Conservation (phyloP, 2,797 vertebrate species). For the Xenentodon cancila region DNA sequence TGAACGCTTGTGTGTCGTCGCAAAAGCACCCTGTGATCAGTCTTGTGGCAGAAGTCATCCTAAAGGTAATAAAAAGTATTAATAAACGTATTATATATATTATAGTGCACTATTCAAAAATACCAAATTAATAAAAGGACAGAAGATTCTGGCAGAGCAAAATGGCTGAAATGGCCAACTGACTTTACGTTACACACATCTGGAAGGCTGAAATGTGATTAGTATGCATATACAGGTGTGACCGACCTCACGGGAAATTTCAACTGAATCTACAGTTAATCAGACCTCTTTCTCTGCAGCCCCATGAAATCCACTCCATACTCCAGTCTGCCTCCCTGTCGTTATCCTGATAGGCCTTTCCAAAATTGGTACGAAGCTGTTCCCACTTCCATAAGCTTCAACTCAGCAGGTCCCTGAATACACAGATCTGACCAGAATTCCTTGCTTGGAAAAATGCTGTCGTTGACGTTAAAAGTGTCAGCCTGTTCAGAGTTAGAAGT, state of each 20-base stretch:
- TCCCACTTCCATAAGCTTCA: conserved; percentile 26
- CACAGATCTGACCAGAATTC: conserved; percentile 58
- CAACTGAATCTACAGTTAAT: conserved; percentile 18
- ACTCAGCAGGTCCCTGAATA: conserved; percentile 49
- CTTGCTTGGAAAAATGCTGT: conserved; percentile 26
- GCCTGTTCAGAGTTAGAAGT: conserved; percentile 36
- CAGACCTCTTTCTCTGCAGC: conserved; percentile 40
- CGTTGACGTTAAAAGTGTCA: conserved; percentile 41
- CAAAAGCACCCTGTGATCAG: too few relatives aligned
- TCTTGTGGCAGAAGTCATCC: too few relatives aligned
- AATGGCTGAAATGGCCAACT: neutral
- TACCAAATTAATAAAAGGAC: too few relatives aligned
- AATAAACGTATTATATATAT: too few relatives aligned
- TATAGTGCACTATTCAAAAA: too few relatives aligned
- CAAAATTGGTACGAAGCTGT: conserved; percentile 14
- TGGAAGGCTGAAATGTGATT: conserved; percentile 7
- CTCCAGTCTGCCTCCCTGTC: conserved; percentile 45
- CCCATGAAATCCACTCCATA: conserved; percentile 46
- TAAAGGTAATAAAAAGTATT: too few relatives aligned
- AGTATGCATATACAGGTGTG: conserved; percentile 13
- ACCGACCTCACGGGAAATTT: conserved; percentile 47
- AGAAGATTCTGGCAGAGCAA: too few relatives aligned
- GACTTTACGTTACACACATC: conserved; percentile 21
- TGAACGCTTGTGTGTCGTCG: neutral
- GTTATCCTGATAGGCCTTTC: conserved; percentile 33